Percentiles rank a stretch among this genome's conserved stretches.
These are phyloP conservation scores for Congeria kusceri DNA, from an alignment of 2,888 invertebrate species.

Conservation along the genomic window DNA sequence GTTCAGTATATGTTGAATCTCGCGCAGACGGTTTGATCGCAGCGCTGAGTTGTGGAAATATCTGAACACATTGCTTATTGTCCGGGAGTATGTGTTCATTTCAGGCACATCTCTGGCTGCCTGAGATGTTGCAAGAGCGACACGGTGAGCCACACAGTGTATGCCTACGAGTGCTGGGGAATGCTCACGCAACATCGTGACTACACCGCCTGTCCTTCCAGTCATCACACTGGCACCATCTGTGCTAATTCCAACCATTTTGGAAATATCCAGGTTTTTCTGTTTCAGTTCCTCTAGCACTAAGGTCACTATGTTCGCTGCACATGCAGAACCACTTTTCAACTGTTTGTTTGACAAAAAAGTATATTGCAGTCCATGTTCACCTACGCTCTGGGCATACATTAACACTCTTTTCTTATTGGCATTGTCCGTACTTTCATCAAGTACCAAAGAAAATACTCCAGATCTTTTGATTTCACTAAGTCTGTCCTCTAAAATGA, in stretches of 20 bases:
- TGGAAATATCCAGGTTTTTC: slow-evolving; percentile 41
- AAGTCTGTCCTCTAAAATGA: slow-evolving; percentile 18
- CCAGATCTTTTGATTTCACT: slow-evolving; percentile 3
- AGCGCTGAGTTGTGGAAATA: slow-evolving; percentile 47
- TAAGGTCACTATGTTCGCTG: slow-evolving; percentile 22
- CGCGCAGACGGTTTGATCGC: slow-evolving; percentile 42
- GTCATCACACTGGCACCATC: slow-evolving; percentile 58
- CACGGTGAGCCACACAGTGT: slow-evolving; percentile 44
- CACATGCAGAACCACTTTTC: too few relatives aligned
- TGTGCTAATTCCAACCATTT: slow-evolving; percentile 45
- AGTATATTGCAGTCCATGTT: slow-evolving; percentile 3
- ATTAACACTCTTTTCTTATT: slow-evolving; percentile 38
- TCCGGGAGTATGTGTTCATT: slow-evolving; percentile 18
- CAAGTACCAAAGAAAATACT: slow-evolving; percentile 12
- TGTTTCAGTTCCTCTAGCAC: slow-evolving; percentile 25
- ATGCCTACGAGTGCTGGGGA: slow-evolving; percentile 39
- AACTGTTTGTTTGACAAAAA: too few relatives aligned
- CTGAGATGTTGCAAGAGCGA: slow-evolving; percentile 41
- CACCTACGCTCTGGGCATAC: slow-evolving; percentile 30
- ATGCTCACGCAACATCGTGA: slow-evolving; percentile 15
- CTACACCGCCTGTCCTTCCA: slow-evolving; percentile 32
- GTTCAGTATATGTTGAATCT: slow-evolving; percentile 44
- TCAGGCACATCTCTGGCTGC: slow-evolving; percentile 31
- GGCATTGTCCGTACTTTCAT: slow-evolving; percentile 43
- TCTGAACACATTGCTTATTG: slow-evolving; percentile 24